phyloP scores from a whole-genome alignment of 92 coral and sea anemone species.

The Siderastrea radians region DNA sequence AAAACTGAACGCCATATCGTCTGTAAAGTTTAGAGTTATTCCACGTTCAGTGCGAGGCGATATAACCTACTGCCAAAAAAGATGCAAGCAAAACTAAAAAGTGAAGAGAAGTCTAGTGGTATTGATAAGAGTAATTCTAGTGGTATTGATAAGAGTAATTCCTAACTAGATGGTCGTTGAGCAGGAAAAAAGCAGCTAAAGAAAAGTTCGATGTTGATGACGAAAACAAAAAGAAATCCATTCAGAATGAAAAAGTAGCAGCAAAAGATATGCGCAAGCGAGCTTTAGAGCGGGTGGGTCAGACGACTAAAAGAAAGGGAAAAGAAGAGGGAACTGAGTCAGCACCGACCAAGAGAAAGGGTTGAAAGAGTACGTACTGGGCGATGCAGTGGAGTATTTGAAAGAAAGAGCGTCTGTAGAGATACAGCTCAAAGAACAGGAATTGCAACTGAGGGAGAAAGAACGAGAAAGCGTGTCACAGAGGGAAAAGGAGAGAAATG shows the following conservation, averaged over 20 bases:
- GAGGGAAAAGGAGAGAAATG: too few species aligned
- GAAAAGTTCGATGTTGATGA: conserved; percentile 15
- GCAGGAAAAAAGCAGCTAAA: conserved; percentile 43
- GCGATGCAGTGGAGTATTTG: too few species aligned
- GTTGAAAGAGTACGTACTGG: too few species aligned
- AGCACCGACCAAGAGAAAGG: too few species aligned
- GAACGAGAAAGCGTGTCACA: too few species aligned
- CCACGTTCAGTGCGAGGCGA: conserved; percentile 31
- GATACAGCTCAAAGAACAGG: too few species aligned
- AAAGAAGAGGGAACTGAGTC: background rate
- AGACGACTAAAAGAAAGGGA: conserved; percentile 20
- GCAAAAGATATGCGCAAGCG: conserved; percentile 21
- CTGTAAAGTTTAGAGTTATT: conserved; percentile 23
- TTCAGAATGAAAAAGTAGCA: conserved; percentile 19
- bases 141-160: too few species aligned
- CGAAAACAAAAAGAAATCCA: background rate
- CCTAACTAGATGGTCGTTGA: conserved; percentile 53
- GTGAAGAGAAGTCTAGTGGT: conserved; percentile 58
- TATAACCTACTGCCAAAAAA: conserved; percentile 41
- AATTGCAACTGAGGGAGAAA: too few species aligned
- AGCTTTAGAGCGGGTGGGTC: conserved; percentile 17
- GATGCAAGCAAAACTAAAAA: conserved; percentile 38
- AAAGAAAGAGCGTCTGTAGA: too few species aligned
- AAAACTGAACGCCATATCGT: conserved; percentile 9
- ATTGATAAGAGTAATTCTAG: too few species aligned